Evolutionary conservation across 2,113 vertebrate species (phyloP), one percentile per base, ranked within the genome.

Genomic region (Varanus salvator): DNA sequence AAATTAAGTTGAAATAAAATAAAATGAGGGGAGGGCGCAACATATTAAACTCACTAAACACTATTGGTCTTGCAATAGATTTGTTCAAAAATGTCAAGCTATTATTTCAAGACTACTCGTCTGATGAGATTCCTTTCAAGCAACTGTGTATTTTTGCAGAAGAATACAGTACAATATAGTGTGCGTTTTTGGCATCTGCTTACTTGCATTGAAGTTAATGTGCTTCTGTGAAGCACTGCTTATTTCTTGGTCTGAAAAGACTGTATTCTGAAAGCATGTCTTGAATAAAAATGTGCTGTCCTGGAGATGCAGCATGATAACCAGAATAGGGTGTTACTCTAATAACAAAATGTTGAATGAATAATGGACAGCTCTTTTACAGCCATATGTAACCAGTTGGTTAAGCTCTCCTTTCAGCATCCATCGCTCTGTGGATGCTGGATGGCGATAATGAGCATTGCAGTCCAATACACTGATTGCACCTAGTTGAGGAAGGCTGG

Each of bases 121-220:
- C 64, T 84, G 80, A 52, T 77, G 88, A 29, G 74, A 84, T 50
- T 89, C 68, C 31, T 77, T 85, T 85, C 86, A 74, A 72, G 86
- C 66, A 85, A 78, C 76, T 64, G 57, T 50, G 60, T 89, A 86
- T 92, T 89, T 80, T 77, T 89, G 31, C 83, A 80, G 86, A 88
- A 91, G 88, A 88, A 91, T 91, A 64, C 75, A 90, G 23, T 85
- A 44, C 88, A 78, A 84, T 64, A 72, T 50, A 3, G 86, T 48
- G 89, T 86, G 54, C 54, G 21, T 66, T 25, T 38, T 44, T 44
- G 38, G 38, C 27, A 72, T 80, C 71, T 31, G 80, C 81, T 91
- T 84, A 64, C 76, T 80, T 66, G 74, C 66, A 44, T 86, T 52
- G 64, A 78, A 91, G 74, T 85, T 88, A 91, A 85, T 91, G 66